Percentiles rank a stretch among this genome's conserved stretches.
phyloP scores from a whole-genome alignment of 2,113 vertebrate species.

The Clarias magur region DNA sequence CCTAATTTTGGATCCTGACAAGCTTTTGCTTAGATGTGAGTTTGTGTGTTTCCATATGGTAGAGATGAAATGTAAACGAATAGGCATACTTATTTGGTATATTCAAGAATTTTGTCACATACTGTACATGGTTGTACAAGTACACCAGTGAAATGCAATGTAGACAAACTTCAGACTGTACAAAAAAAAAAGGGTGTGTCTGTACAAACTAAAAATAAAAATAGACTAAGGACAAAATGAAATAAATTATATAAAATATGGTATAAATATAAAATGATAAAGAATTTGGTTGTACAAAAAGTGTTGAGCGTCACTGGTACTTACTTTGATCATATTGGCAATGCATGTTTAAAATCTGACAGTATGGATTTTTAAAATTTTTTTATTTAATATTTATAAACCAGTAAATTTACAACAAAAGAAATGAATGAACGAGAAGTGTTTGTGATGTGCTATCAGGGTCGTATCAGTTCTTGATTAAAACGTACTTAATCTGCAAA shows the following conservation, averaged over 20 bases:
- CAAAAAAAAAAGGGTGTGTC: too few relatives aligned
- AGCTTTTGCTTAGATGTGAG: not conserved
- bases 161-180: too few relatives aligned
- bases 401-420: not conserved
- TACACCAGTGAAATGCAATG: too few relatives aligned
- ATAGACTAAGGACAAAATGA: too few relatives aligned
- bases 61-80: not conserved
- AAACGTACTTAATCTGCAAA: not conserved
- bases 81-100: not conserved
- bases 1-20: too few relatives aligned
- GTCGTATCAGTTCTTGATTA: not conserved
- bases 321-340: not conserved
- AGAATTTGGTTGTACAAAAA: too few relatives aligned
- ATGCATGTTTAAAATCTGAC: not conserved
- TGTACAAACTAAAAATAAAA: too few relatives aligned
- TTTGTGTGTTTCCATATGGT: not conserved
- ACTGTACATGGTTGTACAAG: too few relatives aligned
- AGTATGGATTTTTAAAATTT: not conserved
- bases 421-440: not conserved
- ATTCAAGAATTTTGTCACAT: constrained; percentile 54
- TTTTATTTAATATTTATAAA: not conserved
- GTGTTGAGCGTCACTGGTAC: not conserved
- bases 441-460: not conserved
- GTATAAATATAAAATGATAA: too few relatives aligned
- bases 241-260: too few relatives aligned